Evolutionary conservation across 2,888 invertebrate species (phyloP), one percentile per base, ranked within the genome.

Genomic region (Tipula confusa): DNA sequence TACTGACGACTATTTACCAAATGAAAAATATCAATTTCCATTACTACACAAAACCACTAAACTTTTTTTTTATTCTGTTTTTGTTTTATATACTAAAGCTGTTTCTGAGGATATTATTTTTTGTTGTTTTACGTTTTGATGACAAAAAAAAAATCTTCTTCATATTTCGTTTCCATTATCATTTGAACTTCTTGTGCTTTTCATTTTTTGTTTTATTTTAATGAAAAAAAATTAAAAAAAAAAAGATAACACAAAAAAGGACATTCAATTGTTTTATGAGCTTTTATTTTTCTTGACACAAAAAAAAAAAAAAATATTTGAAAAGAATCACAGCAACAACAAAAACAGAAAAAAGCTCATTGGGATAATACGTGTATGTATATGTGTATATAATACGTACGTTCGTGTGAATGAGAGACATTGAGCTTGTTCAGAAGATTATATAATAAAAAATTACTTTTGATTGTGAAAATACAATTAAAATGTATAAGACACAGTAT

Each of bases 41-140:
- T 24, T 64, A 64, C 18, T 1, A 24, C 24, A 18, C 24, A 64
- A 64, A 64, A 64, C 64, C 64, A 24, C 64, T 43, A 43, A 64
- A 24, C 24, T 64, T 64, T 38, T 64, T 24, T 64, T 64, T n/a
- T n/a, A n/a, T n/a, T n/a, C n/a, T n/a, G n/a, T n/a, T n/a, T n/a
- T n/a, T n/a, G n/a, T n/a, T 64, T 64, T 64, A 64, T 64, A 64
- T 64, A 64, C 64, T 64, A 64, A 64, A 64, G 64, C 64, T 64
- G 9, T 48, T 48, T 18, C 18, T 33, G 33, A 18, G 15, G 43
- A 43, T 43, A 15, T 43, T 43, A 43, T 11, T 43, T 15, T 33
- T 33, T 43, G 0, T 43, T 43, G 6, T 43, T 43, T 43, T 43
- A 64, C 64, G 18, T 64, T 64, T 24, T 64, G 64, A 64, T 64